These are phyloP conservation scores for Protonibea diacanthus DNA, from an alignment of 2,797 vertebrate genomes.

Conservation along the genomic window DNA sequence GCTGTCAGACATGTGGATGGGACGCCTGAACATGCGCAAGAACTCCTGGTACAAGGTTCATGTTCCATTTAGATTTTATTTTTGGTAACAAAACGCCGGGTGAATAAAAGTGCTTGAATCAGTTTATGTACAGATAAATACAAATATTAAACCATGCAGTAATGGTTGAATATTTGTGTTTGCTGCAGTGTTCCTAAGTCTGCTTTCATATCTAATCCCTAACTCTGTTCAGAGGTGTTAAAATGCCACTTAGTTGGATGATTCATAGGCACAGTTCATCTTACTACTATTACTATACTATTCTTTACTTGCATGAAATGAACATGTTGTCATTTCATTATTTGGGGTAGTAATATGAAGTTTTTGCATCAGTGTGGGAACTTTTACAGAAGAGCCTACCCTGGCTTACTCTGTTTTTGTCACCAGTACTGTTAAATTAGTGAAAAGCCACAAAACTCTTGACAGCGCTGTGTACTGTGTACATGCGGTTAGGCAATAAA, in stretches of 20 bases:
- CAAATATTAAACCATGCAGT: background rate
- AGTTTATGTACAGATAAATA: background rate
- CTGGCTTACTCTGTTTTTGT: background rate
- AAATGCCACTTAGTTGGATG: background rate
- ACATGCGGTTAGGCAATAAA: background rate
- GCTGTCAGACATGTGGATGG: constrained; percentile 99
- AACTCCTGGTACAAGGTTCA: constrained; percentile 99
- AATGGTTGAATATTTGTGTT: constrained; percentile 3
- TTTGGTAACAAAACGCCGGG: constrained; percentile 28
- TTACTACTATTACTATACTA: too few relatives aligned
- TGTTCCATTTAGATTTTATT: constrained; percentile 71
- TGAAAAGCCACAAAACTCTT: background rate
- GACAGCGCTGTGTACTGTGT: background rate
- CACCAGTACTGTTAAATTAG: background rate
- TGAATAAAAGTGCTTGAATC: background rate
- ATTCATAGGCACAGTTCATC: background rate
- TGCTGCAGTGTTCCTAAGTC: background rate
- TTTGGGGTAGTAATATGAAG: too few relatives aligned
- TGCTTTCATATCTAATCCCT: constrained; percentile 16
- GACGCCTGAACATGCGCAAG: constrained; percentile 98
- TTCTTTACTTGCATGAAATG: background rate
- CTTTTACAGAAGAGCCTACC: background rate
- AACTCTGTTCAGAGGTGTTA: background rate
- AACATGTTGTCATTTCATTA: too few relatives aligned
- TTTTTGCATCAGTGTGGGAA: too few relatives aligned